Conservation (phyloP, 2,888 invertebrate genomes). For the Trichopoda pennipes region DNA sequence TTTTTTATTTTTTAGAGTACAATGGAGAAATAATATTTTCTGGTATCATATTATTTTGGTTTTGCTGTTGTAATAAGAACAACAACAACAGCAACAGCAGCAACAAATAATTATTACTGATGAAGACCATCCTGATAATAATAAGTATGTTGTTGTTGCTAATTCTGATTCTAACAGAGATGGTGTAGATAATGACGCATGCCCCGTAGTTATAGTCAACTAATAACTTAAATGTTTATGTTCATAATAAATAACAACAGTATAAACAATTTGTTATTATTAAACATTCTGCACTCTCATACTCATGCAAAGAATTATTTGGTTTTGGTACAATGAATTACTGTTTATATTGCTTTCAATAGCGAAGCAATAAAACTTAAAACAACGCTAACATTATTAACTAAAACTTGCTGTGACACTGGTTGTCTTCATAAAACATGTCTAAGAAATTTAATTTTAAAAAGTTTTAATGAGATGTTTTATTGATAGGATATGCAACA, state of each 20-base stretch:
- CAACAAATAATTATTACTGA: conserved; percentile 50
- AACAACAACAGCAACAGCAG: conserved; percentile 30
- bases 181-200: conserved; percentile 28
- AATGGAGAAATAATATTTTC: conserved; percentile 10
- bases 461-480: no score
- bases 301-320: not conserved
- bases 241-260: conserved; percentile 51
- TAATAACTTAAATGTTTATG: conserved; percentile 58
- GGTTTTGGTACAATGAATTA: conserved; percentile 18
- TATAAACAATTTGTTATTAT: conserved; percentile 61
- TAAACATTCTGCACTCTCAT: conserved; percentile 35
- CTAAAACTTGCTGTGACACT: not conserved
- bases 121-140: conserved; percentile 52
- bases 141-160: conserved; percentile 46
- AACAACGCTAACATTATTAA: conserved; percentile 3
- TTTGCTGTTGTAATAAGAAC: conserved; percentile 29
- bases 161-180: conserved; percentile 1
- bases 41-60: conserved; percentile 25
- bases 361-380: conserved; percentile 21
- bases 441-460: not conserved
- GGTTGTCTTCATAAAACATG: not conserved
- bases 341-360: conserved; percentile 32
- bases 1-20: not conserved
- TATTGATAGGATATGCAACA: no score
- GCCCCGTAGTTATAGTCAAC: conserved; percentile 50